These are phyloP conservation scores for Protaetia brevitarsis DNA, from an alignment of 1,140 invertebrate species.

Conservation along the genomic window DNA sequence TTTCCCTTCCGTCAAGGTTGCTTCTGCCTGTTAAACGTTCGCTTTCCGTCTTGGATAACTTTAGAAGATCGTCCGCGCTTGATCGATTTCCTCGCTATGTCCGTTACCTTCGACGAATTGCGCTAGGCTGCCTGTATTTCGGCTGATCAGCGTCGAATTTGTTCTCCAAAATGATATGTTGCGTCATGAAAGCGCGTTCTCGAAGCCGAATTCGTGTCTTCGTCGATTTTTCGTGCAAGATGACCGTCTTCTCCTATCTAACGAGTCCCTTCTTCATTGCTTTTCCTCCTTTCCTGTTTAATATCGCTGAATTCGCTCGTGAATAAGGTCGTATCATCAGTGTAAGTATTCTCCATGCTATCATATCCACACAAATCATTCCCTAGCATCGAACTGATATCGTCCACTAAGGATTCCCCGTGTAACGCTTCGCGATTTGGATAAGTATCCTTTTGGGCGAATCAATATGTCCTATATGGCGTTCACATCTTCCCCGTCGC, in stretches of 20 bases:
- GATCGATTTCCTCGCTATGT: slow-evolving; percentile 73
- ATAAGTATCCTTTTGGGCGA: slow-evolving; percentile 74
- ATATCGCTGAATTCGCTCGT: slow-evolving; percentile 52
- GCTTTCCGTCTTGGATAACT: slow-evolving; percentile 43
- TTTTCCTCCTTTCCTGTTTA: slow-evolving; percentile 48
- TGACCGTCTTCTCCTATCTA: slow-evolving; percentile 49
- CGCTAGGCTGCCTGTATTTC: slow-evolving; percentile 69
- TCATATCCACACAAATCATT: slow-evolving; percentile 64
- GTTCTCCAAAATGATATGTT: slow-evolving; percentile 54
- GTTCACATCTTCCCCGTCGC: slow-evolving; percentile 53
- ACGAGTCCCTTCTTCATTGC: slow-evolving; percentile 43
- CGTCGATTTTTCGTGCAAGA: slow-evolving; percentile 53
- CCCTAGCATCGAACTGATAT: slow-evolving; percentile 69
- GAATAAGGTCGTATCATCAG: slow-evolving; percentile 63
- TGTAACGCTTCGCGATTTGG: slow-evolving; percentile 64
- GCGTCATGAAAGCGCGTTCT: slow-evolving; percentile 60
- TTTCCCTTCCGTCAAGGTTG: slow-evolving; percentile 40
- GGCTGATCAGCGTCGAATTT: slow-evolving; percentile 53
- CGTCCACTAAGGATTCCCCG: slow-evolving; percentile 72
- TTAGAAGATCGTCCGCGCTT: slow-evolving; percentile 47
- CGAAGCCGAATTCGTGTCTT: slow-evolving; percentile 61
- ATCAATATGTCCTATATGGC: slow-evolving; percentile 72
- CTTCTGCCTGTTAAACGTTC: slow-evolving; percentile 42
- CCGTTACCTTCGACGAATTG: slow-evolving; percentile 76
- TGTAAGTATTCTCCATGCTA: slow-evolving; percentile 58